phyloP scores from a whole-genome alignment of 2,797 vertebrate genomes.

The Stomatorhinus walkeri region DNA sequence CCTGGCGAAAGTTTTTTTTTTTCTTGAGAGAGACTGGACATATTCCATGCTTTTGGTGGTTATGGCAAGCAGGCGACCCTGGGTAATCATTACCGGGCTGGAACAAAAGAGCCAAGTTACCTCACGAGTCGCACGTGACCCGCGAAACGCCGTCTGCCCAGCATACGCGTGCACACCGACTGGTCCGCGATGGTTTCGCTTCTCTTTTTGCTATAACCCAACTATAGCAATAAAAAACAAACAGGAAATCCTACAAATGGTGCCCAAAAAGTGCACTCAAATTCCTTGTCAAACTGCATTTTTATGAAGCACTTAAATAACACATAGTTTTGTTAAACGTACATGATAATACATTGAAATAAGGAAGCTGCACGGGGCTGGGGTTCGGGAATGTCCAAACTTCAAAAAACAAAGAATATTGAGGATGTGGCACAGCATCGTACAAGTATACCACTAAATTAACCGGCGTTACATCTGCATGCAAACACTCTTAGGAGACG shows the following conservation, averaged over 20 bases:
- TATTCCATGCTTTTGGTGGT: slow-evolving; percentile 29
- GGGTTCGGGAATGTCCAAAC: background rate
- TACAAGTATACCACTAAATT: background rate
- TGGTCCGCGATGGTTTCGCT: background rate
- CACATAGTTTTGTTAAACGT: background rate
- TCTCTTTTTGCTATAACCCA: background rate
- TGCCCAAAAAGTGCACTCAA: background rate
- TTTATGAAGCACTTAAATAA: slow-evolving; percentile 6
- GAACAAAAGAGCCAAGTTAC: slow-evolving; percentile 53
- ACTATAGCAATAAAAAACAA: background rate
- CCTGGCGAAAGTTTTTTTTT: slow-evolving; percentile 52
- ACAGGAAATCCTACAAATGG: background rate
- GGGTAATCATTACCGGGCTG: slow-evolving; percentile 70
- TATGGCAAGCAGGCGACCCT: slow-evolving; percentile 62
- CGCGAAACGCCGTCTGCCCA: background rate
- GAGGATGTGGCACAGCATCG: background rate
- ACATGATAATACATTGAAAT: background rate
- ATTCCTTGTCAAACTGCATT: background rate
- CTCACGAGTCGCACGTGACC: background rate
- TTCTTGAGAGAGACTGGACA: slow-evolving; percentile 65
- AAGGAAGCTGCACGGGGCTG: background rate
- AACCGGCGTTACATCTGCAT: background rate
- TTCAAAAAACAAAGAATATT: background rate
- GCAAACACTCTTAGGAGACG: background rate
- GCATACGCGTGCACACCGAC: background rate